Conservation (phyloP, 2,888 invertebrate genomes). For the Neoaliturus tenellus region DNA sequence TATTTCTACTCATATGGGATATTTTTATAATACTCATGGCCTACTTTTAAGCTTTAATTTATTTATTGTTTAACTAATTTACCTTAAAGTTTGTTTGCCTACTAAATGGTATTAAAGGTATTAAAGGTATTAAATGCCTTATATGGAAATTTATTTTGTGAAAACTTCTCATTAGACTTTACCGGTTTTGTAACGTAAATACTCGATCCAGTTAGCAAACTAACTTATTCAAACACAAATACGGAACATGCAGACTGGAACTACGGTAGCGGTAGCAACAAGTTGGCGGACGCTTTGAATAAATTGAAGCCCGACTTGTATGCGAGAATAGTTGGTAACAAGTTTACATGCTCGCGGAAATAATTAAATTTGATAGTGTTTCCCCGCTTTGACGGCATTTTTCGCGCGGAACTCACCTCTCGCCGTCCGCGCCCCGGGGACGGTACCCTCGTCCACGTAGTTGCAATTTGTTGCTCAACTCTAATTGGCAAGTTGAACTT, state of each 20-base stretch:
- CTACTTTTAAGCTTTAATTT: no score
- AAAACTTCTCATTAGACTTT: no score
- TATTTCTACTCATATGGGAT: no score
- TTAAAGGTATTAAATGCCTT: no score
- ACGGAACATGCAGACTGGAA: not conserved
- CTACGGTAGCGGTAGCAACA: conserved; percentile 11
- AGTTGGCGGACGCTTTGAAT: conserved; percentile 11
- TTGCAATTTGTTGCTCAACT: conserved; percentile 17
- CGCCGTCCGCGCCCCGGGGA: not conserved
- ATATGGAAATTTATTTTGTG: no score
- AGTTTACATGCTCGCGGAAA: conserved; percentile 4
- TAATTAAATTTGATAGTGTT: conserved; percentile 25
- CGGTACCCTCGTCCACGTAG: not conserved
- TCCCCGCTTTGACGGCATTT: not conserved
- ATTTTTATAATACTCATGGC: no score
- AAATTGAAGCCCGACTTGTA: not conserved
- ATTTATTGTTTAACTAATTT: no score
- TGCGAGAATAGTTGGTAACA: not conserved
- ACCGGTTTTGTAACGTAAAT: no score
- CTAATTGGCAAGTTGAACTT: conserved; percentile 37
- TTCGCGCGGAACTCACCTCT: not conserved
- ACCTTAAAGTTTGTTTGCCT: no score
- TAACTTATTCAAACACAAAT: not conserved
- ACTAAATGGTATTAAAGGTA: no score
- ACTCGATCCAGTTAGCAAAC: not conserved